These are phyloP conservation scores for Neomorphus geoffroyi DNA, from an alignment of 2,797 vertebrate genomes.

Conservation along the genomic window DNA sequence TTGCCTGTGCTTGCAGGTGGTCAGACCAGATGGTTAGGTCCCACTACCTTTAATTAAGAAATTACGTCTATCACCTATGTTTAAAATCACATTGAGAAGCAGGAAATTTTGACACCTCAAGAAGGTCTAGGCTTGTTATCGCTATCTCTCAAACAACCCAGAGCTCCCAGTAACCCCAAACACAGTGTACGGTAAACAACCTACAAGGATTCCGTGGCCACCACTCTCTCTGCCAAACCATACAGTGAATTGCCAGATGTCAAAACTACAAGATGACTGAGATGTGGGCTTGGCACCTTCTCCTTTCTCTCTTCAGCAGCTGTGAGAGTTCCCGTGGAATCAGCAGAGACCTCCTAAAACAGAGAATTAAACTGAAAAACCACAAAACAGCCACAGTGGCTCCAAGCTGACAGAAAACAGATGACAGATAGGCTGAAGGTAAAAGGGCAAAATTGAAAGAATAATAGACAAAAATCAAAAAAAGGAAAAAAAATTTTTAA, in stretches of 20 bases:
- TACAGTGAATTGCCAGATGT: conserved; percentile 87
- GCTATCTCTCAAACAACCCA: not conserved
- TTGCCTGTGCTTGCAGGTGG: not conserved
- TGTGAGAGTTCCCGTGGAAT: conserved; percentile 81
- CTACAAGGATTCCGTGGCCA: conserved; percentile 97
- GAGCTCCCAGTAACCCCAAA: not conserved
- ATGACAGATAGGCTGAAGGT: not conserved
- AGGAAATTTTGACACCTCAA: not conserved
- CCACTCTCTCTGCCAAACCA: conserved; percentile 93
- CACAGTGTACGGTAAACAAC: conserved; percentile 51
- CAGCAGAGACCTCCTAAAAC: conserved; percentile 85
- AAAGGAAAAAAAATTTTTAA: not conserved
- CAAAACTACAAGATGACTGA: conserved; percentile 92
- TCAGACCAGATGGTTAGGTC: not conserved
- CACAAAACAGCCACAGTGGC: not conserved
- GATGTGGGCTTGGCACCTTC: conserved; percentile 95
- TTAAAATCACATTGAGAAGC: not conserved
- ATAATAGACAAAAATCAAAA: not conserved
- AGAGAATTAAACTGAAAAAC: not conserved
- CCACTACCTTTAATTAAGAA: not conserved
- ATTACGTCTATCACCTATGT: not conserved
- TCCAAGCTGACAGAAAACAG: not conserved
- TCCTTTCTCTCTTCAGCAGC: conserved; percentile 93
- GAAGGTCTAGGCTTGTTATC: not conserved
- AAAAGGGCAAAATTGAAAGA: not conserved